Evolutionary conservation across 2,888 invertebrate species (phyloP).

Genomic region (Prosopocoilus inquinatus): DNA sequence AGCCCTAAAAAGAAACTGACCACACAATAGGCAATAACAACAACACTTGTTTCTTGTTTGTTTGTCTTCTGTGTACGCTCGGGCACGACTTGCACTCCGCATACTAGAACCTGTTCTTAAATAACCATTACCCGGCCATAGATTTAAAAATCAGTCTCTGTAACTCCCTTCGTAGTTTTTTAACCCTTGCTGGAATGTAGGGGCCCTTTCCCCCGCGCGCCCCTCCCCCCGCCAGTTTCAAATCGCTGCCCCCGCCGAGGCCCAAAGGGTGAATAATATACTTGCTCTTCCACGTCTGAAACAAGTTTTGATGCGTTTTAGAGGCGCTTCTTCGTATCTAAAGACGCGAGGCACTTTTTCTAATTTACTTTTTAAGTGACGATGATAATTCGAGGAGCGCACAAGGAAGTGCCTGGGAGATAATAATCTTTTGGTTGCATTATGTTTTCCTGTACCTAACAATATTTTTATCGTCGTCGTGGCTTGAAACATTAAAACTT

Average conservation of each 20-base stretch:
- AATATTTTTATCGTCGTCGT: background rate
- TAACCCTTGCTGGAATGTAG: conserved; percentile 42
- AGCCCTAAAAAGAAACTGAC: too few species aligned
- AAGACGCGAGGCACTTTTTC: too few species aligned
- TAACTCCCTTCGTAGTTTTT: conserved; percentile 50
- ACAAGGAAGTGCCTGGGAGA: too few species aligned
- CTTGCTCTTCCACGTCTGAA: conserved; percentile 17
- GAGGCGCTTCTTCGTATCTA: too few species aligned
- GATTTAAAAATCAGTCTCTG: conserved; percentile 47
- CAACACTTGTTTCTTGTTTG: too few species aligned
- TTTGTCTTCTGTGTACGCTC: background rate
- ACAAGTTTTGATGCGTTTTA: conserved; percentile 12
- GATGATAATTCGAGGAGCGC: too few species aligned
- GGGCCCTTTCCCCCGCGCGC: conserved; percentile 7
- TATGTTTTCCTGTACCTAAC: background rate
- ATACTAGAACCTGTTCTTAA: conserved; percentile 35
- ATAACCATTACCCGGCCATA: conserved; percentile 36
- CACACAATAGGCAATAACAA: background rate
- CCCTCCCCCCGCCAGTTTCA: conserved; percentile 16
- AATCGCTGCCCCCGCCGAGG: conserved; percentile 22
- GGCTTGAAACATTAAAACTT: background rate
- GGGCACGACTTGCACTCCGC: conserved; percentile 7
- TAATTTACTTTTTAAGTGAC: too few species aligned
- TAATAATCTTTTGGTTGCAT: too few species aligned
- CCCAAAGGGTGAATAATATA: conserved; percentile 28